Evolutionary conservation across 1,140 invertebrate species (phyloP), one percentile per base, ranked within the genome.

Genomic region (Caenorhabditis inopinata): DNA sequence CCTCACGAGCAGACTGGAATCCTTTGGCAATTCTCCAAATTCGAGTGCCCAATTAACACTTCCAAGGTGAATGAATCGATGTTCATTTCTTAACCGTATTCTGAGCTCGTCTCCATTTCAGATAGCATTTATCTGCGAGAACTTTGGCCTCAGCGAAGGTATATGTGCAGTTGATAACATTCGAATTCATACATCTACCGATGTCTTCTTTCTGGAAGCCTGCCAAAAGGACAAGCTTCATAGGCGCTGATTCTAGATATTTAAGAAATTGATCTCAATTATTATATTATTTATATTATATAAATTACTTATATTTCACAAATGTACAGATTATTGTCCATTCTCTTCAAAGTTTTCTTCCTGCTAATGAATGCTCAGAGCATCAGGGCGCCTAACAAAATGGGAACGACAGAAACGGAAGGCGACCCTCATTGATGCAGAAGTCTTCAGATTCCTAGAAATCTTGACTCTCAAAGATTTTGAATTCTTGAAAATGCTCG

Each of bases 121-220:
- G 84, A 80, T 85, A 3, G 76, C 87, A 29, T 86, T 85, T 32
- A 83, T 85, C 21, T 85, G 85, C 75, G 85, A 85, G 58, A 85
- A 85, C 79, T 87, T 81, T 49, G 85, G 85, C 7, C 27, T 38
- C 0, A 42, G 42, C 12, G 42, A 68, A 27, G 82, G 84, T n/a
- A 48, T 87, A 32, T 85, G 85, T 74, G 85, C 81, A 16, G 12
- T 85, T 14, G 85, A 87, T 75, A 85, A 86, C 23, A 80, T 85
- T 23, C 74, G 84, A 53, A 47, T 85, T 32, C 77, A 84, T 18
- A 42, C 18, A 2, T 68, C 75, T 12, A 68, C 76, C 23, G 80
- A 81, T 74, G 62, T 81, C 6, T 81, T 81, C 62, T 81, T 81
- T 25, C 21, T 81, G 9, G 80, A 81, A 48, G 77, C 80, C 38